Conservation (phyloP, 2,888 invertebrate genomes). For the Molanna angustata region DNA sequence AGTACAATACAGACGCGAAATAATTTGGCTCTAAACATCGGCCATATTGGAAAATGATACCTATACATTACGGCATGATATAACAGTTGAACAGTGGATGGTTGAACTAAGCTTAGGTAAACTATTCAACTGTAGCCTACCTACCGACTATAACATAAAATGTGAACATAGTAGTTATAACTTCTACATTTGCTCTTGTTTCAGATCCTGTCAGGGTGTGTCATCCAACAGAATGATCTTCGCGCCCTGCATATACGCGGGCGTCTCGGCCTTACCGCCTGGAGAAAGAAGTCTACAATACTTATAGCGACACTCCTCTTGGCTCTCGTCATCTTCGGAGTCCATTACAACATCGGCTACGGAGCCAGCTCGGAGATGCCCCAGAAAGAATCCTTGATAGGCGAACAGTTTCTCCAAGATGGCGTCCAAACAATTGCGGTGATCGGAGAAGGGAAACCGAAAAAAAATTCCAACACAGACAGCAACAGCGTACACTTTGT, state of each 20-base stretch:
- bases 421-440: slow-evolving; percentile 7
- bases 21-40: too few relatives aligned
- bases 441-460: slow-evolving; percentile 17
- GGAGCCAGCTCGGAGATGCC: slow-evolving; percentile 13
- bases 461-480: slow-evolving; percentile 23
- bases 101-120: too few relatives aligned
- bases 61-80: too few relatives aligned
- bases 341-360: slow-evolving; percentile 42
- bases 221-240: slow-evolving; percentile 26
- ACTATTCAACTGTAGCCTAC: too few relatives aligned
- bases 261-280: slow-evolving; percentile 46
- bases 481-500: slow-evolving; percentile 28
- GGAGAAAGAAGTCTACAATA: slow-evolving; percentile 50
- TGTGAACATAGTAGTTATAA: too few relatives aligned
- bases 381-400: slow-evolving; percentile 24
- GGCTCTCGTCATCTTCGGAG: slow-evolving; percentile 45
- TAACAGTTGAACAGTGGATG: too few relatives aligned
- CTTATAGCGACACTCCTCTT: slow-evolving; percentile 42
- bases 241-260: slow-evolving; percentile 38
- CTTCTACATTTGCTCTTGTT: neutral
- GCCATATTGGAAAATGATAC: too few relatives aligned
- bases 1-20: too few relatives aligned
- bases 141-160: too few relatives aligned
- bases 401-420: slow-evolving; percentile 10
- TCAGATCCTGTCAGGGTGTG: slow-evolving; percentile 22